Base-by-base conservation (phyloP, 1,140 invertebrate species). In the Drosophila burlai region DNA sequence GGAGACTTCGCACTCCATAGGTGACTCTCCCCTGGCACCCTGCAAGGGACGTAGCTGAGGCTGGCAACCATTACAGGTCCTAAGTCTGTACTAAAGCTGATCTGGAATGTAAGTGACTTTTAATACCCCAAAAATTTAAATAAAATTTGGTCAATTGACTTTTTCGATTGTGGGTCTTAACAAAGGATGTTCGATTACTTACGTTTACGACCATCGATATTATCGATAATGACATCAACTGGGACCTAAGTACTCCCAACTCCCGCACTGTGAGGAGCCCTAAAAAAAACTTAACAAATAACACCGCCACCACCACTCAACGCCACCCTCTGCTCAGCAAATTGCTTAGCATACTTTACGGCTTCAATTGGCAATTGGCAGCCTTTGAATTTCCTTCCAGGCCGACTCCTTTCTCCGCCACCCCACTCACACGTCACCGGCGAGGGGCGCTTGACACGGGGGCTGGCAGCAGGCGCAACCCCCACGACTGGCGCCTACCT, bases 281-380 rank as follows among this genome's bases (percentile, higher is more conserved):
- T 38, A 36, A 76, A 67, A 67, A 68, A 86, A 86, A 83, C 81
- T 81, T 68, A 89, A 87, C 87, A 86, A 87, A 86, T 80, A 80
- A 64, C 66, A 50, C 46, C 24, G 7, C 57, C 45, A 21, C 29
- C 29, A 21, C 46, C 52, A n/a, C 42, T 36, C n/a, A 38, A 24
- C 36, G 18, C 24, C 45, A 29, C 42, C 6, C 42, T 13, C 64
- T 13, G 43, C 18, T 29, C 52, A 55, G 50, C 77, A 87, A 87
- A 87, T 87, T 87, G 85, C 84, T 87, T 87, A 89, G 84, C 84
- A 87, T 90, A 87, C 84, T 87, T 87, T 87, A 87, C 81, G 84
- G 85, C 84, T 87, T 87, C 84, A 87, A 90, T 87, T 87, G 84
- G 84, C 84, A 87, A 87, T 89, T 87, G 84, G 84, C 84, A 87